Evolutionary conservation across 1,140 invertebrate genomes (phyloP), one percentile per base, ranked within the genome.

Genomic region (Caerostris darwini): DNA sequence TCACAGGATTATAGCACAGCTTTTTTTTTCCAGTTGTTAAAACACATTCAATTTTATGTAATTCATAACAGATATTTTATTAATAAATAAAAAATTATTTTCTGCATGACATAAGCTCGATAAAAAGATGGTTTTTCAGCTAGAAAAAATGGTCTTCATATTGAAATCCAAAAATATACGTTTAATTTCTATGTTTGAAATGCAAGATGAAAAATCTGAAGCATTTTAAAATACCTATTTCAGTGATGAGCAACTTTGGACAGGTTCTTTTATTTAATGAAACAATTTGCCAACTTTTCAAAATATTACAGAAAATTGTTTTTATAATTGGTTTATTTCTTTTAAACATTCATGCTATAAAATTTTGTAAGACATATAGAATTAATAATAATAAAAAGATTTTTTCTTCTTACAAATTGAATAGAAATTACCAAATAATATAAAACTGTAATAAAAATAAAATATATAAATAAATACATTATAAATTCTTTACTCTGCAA

Each of bases 91-190:
- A 58, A 58, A 56, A 54, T 7, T 54, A 58, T n/a, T 34, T 83
- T n/a, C 56, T 83, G 53, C 56, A 57, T 83, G 82, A 77, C 19
- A 83, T 83, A 83, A 83, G 82, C 82, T 83, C 82, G 56, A 64
- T 57, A 54, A 85, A 50, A 61, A 64, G 71, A 77, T 12, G 34
- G 34, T 77, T 77, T 77, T 50, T 50, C 10, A 53, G 34, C 71
- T 77, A 77, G 71, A 77, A 77, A 71, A 77, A 67, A 50, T 53
- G 71, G 19, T 12, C 34, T 87, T 14, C 56, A 61, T 12, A 59
- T 53, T 14, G 19, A 87, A 34, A 64, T 53, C n/a, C 7, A 87
- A 64, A 61, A 87, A 87, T 64, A 87, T 14, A 64, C 58, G 53
- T 53, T 56, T 10, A 61, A 14, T 87, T 14, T 34, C 85, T 87